Evolutionary conservation across 2,797 vertebrate species (phyloP).

Genomic region (Syndactyla subalaris): DNA sequence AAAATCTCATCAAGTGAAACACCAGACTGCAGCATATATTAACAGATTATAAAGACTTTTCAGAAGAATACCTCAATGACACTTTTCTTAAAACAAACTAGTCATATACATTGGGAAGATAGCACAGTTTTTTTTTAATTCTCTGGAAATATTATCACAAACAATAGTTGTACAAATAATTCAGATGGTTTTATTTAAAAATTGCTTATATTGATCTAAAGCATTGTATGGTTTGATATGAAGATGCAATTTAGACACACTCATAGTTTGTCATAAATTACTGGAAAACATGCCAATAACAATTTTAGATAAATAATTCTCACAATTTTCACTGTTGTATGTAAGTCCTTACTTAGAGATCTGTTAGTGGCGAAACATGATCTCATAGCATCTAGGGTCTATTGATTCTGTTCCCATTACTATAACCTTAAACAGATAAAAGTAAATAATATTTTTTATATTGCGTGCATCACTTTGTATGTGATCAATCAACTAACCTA

Average conservation of each 20-base stretch:
- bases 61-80: not conserved
- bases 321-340: not conserved
- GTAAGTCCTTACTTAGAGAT: not conserved
- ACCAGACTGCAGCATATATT: conserved; percentile 27
- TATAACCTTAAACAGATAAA: not conserved
- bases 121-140: not conserved
- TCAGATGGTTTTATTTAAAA: not conserved
- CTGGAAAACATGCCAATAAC: not conserved
- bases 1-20: conserved; percentile 53
- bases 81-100: not conserved
- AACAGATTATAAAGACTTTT: conserved; percentile 34
- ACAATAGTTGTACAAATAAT: not conserved
- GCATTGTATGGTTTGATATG: not conserved
- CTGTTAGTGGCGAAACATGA: not conserved
- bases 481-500: not conserved
- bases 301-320: not conserved
- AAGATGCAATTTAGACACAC: not conserved
- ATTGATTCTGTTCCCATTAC: not conserved
- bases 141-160: not conserved
- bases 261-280: not conserved
- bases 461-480: not conserved
- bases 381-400: not conserved
- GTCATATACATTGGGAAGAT: not conserved
- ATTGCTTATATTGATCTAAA: not conserved
- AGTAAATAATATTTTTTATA: not conserved